phyloP scores from a whole-genome alignment of 2,113 vertebrate species.

The Actenoides lindsayi region DNA sequence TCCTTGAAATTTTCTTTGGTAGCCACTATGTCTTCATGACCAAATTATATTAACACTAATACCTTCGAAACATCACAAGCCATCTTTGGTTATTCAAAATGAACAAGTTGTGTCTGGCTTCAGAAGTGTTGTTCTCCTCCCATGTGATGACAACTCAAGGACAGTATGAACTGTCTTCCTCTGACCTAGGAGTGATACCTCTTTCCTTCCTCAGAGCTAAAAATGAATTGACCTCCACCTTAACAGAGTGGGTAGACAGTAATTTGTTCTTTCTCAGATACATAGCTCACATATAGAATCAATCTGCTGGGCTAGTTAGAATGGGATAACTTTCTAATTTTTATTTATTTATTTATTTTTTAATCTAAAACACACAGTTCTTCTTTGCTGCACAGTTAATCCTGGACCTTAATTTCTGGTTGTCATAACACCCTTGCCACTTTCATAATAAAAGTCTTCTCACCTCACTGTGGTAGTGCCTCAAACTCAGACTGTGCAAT shows the following conservation, averaged over 20 bases:
- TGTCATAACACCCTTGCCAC: background rate
- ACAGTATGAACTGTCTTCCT: background rate
- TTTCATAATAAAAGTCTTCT: background rate
- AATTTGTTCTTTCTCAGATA: background rate
- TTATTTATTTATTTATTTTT: background rate
- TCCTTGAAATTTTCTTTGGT: background rate
- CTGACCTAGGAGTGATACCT: background rate
- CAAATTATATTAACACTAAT: background rate
- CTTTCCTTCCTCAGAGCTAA: background rate
- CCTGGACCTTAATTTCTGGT: background rate
- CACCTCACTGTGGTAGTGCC: background rate
- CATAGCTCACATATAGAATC: background rate
- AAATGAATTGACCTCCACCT: background rate
- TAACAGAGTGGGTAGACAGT: background rate
- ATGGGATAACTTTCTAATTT: background rate
- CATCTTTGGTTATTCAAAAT: background rate
- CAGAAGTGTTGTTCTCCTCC: background rate
- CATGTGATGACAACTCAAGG: background rate
- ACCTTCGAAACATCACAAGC: background rate
- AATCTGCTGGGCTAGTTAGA: background rate
- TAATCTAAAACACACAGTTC: background rate
- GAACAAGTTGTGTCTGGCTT: background rate
- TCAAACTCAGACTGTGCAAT: background rate
- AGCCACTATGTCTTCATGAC: background rate
- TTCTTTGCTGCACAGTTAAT: background rate